Conservation (phyloP, 2,797 vertebrate species). For the Diplodus sargus region DNA sequence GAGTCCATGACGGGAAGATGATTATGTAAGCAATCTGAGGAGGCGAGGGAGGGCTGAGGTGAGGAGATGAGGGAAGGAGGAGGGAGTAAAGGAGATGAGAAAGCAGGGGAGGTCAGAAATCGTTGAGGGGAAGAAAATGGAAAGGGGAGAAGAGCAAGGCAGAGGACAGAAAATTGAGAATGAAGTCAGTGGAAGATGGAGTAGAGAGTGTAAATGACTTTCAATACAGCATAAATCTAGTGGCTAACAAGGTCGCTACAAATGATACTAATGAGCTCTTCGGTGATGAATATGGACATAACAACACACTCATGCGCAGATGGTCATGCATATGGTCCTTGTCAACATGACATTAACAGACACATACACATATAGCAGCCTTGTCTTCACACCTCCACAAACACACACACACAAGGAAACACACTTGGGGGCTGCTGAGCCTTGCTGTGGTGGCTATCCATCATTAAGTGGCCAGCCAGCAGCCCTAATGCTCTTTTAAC, state of each 20-base stretch:
- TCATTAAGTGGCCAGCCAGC: slow-evolving; percentile 66
- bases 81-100: slow-evolving; percentile 1
- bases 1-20: slow-evolving; percentile 56
- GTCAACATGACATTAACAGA: slow-evolving; percentile 48
- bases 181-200: not conserved
- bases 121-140: too few relatives aligned
- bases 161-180: slow-evolving; percentile 1
- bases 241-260: slow-evolving; percentile 44
- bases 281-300: slow-evolving; percentile 48
- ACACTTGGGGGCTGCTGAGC: slow-evolving; percentile 31
- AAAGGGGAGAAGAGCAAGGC: not conserved
- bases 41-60: slow-evolving; percentile 30
- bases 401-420: slow-evolving; percentile 32
- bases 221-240: slow-evolving; percentile 34
- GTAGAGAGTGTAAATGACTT: slow-evolving; percentile 2
- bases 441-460: slow-evolving; percentile 55
- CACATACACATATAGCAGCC: slow-evolving; percentile 26
- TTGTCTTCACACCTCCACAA: slow-evolving; percentile 47
- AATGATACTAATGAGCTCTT: slow-evolving; percentile 47
- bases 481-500: slow-evolving; percentile 77
- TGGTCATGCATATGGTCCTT: slow-evolving; percentile 63
- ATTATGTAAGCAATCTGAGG: slow-evolving; percentile 67
- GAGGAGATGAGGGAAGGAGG: slow-evolving; percentile 9
- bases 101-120: not conserved
- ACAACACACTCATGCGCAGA: slow-evolving; percentile 60